Percentiles rank a stretch among this genome's conserved stretches.
These are phyloP conservation scores for Pantherophis vulpinus DNA, from an alignment of 2,797 vertebrate genomes.

Conservation along the genomic window DNA sequence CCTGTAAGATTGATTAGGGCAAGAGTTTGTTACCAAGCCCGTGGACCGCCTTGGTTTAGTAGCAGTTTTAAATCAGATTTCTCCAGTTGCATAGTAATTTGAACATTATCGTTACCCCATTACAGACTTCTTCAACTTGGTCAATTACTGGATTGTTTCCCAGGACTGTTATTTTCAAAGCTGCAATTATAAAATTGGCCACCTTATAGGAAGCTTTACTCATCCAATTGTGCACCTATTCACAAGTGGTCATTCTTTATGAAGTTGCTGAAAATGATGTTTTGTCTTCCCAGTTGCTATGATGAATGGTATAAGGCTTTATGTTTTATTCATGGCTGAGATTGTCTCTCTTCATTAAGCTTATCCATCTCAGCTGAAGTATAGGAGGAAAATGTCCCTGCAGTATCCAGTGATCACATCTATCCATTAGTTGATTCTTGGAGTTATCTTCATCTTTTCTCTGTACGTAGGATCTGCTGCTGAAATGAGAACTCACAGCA, in stretches of 20 bases:
- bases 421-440: not conserved
- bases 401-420: not conserved
- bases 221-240: too few relatives aligned
- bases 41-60: too few relatives aligned
- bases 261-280: not conserved
- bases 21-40: not conserved
- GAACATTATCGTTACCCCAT: not conserved
- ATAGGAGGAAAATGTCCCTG: not conserved
- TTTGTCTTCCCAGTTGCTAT: not conserved
- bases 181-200: not conserved
- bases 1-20: not conserved
- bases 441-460: constrained; percentile 12
- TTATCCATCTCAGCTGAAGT: not conserved
- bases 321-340: not conserved
- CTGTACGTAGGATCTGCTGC: constrained; percentile 45
- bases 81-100: not conserved
- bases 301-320: not conserved
- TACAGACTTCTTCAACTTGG: not conserved
- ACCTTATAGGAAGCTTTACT: not conserved
- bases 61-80: not conserved
- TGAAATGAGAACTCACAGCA: constrained; percentile 20
- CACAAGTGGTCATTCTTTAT: not conserved
- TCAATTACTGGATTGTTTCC: not conserved
- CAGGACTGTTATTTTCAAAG: not conserved
- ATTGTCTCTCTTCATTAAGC: not conserved